These are phyloP conservation scores for Amblyteles armatorius DNA, from an alignment of 2,888 invertebrate species.

Conservation along the genomic window DNA sequence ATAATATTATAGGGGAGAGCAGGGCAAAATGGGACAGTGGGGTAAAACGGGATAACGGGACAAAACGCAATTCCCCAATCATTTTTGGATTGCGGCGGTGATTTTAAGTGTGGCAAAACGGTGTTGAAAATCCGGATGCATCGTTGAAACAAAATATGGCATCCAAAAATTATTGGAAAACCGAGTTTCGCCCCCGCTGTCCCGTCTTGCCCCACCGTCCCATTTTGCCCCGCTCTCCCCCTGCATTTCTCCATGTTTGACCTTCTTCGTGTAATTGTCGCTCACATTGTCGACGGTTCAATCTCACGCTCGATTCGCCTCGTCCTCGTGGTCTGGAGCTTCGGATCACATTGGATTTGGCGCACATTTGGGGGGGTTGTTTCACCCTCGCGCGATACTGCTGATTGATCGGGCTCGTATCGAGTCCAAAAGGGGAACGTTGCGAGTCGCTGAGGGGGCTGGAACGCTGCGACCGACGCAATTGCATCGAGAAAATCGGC, in stretches of 20 bases:
- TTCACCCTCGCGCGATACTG: slow-evolving; percentile 58
- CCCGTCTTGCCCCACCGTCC: too few species aligned
- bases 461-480: slow-evolving; percentile 67
- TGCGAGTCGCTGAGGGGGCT: slow-evolving; percentile 24
- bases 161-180: too few species aligned
- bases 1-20: too few species aligned
- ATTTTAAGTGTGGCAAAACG: too few species aligned
- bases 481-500: slow-evolving; percentile 62
- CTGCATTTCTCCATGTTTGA: neutral
- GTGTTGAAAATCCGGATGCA: too few species aligned
- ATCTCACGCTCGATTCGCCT: slow-evolving; percentile 70
- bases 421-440: slow-evolving; percentile 25
- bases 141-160: too few species aligned
- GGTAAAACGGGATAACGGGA: too few species aligned
- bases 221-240: neutral
- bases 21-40: too few species aligned
- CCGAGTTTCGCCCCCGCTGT: too few species aligned
- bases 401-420: slow-evolving; percentile 58
- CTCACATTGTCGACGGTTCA: slow-evolving; percentile 54
- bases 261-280: slow-evolving; percentile 3
- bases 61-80: too few species aligned
- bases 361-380: slow-evolving; percentile 15
- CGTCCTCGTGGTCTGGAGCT: slow-evolving; percentile 58
- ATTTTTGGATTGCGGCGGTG: too few species aligned
- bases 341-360: slow-evolving; percentile 26